A percentile compares a stretch with the other conserved stretches of the same genome.
These are phyloP conservation scores for Peromyscus californicus DNA, from an alignment of 2,113 vertebrate species.

Conservation along the genomic window DNA sequence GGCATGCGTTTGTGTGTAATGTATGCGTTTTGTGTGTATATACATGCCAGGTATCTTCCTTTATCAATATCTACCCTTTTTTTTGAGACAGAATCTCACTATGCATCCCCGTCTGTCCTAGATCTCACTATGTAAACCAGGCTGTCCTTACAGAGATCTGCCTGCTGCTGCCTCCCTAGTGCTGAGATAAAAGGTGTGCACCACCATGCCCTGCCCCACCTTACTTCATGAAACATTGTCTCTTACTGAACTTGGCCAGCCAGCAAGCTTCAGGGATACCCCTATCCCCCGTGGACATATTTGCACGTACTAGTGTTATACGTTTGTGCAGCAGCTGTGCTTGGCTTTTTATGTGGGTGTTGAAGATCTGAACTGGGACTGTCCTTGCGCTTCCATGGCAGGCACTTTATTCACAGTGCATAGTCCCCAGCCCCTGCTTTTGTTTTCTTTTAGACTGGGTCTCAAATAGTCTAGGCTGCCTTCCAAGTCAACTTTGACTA, in stretches of 20 bases:
- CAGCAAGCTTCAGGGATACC: background rate
- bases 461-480: background rate
- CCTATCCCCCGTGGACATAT: background rate
- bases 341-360: background rate
- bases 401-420: background rate
- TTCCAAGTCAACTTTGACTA: background rate
- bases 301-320: background rate
- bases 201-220: background rate
- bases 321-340: too few relatives aligned
- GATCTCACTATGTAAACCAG: background rate
- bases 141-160: background rate
- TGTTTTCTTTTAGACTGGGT: background rate
- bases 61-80: background rate
- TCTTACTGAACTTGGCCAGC: background rate
- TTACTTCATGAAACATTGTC: background rate
- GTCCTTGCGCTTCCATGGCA: background rate
- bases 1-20: background rate
- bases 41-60: background rate
- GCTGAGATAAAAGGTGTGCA: background rate
- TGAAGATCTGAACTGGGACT: background rate
- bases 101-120: background rate
- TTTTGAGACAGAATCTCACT: background rate
- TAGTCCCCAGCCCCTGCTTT: background rate
- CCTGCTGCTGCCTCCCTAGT: background rate
- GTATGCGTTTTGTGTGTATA: background rate